Percentiles rank a stretch among this genome's conserved stretches.
Conservation (phyloP, 2,888 invertebrate species). For the Phyto melanocephala region DNA sequence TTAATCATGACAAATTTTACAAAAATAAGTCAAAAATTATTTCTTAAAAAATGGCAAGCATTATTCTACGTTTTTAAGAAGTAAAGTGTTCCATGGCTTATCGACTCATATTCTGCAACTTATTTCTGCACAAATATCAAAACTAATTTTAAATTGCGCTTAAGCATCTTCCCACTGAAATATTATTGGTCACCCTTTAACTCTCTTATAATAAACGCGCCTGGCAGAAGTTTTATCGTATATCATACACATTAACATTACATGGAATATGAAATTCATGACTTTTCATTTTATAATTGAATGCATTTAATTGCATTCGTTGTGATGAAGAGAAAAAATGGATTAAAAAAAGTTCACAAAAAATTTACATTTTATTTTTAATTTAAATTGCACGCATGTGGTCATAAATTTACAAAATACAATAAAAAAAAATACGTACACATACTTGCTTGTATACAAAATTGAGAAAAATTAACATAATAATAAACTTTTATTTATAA, state of each 20-base stretch:
- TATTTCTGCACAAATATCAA: no score
- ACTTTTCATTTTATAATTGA: conserved; percentile 46
- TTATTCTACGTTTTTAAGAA: no score
- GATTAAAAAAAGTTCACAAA: conserved; percentile 34
- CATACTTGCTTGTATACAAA: neutral
- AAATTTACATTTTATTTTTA: conserved; percentile 41
- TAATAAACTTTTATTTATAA: conserved; percentile 48
- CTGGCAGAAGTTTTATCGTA: neutral
- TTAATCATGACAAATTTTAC: no score
- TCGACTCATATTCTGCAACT: no score
- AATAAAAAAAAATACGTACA: conserved; percentile 18
- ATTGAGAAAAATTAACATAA: conserved; percentile 31
- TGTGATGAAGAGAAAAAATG: conserved; percentile 29
- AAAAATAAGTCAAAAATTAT: no score
- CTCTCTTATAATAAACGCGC: neutral
- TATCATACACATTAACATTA: neutral
- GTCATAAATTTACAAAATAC: conserved; percentile 49
- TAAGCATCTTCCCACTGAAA: no score
- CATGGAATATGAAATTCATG: conserved; percentile 36
- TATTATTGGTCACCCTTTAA: no score
- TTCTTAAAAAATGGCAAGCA: no score
- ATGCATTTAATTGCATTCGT: conserved; percentile 58
- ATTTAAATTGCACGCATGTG: conserved; percentile 58
- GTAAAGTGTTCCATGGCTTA: no score
- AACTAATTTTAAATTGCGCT: no score